Base-by-base conservation (phyloP, 2,113 vertebrate genomes). In the Orcinus orca region DNA sequence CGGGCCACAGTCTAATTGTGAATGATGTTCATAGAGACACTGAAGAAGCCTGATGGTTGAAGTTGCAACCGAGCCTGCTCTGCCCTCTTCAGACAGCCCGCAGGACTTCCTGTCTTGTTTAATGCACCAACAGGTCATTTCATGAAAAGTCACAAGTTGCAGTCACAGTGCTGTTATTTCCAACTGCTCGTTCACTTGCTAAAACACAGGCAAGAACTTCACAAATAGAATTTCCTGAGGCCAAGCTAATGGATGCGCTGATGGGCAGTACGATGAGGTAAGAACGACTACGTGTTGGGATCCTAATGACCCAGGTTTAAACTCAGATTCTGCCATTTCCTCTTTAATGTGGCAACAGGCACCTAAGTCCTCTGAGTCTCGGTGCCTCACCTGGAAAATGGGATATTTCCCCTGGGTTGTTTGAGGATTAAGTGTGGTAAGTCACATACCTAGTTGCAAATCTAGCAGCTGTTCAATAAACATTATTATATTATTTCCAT, bases 151-250 rank as follows among this genome's bases (percentile, higher is more conserved):
- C 95, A 81, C 3, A 3, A 20, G n/a, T 21, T 60, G 29, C 11
- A 84, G 29, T 83, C 63, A 62, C 2, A 3, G 18, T 15, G 33
- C 44, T n/a, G 1, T 53, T 70, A 80, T 88, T 65, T 93, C 23
- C 53, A 67, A 5, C 17, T 84, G 44, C 88, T 83, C 2, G 6
- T 38, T 89, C 60, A 41, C 77, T 71, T 79, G 62, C n/a, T 79
- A 41, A 97, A 84, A 90, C 74, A 73, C 41, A 83, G 41, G 53
- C n/a, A 63, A 68, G 18, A 67, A 38, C 17, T 79, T 88, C 73
- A 91, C 25, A 38, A 15, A 14, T 8, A 65, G 77, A 60, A 11
- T 70, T 96, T 94, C 36, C 50, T 14, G 44, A 88, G 26, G 41
- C 8, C 38, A 9, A 62, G 3, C 50, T n/a, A 85, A 12, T 0